Evolutionary conservation across 1,140 invertebrate genomes (phyloP).

Genomic region (Adoxophyes honmai): DNA sequence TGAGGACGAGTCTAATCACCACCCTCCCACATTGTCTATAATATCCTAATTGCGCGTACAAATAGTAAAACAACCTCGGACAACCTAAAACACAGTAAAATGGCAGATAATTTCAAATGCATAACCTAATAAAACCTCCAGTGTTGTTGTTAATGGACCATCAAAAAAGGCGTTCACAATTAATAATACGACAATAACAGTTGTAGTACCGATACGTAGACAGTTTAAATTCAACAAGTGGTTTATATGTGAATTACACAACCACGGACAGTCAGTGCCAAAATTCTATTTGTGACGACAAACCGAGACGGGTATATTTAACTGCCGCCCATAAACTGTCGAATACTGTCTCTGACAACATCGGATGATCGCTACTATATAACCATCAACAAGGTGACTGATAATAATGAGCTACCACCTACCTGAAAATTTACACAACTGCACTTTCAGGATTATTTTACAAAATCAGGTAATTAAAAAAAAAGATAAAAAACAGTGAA

Average conservation of each 20-base stretch:
- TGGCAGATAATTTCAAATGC: no score
- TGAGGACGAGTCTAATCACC: slow-evolving; percentile 61
- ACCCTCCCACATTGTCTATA: slow-evolving; percentile 36
- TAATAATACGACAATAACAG: slow-evolving; percentile 9
- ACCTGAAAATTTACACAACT: no score
- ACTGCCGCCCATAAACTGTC: slow-evolving; percentile 73
- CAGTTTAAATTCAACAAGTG: slow-evolving; percentile 65
- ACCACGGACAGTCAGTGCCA: slow-evolving; percentile 71
- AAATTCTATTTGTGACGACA: slow-evolving; percentile 75
- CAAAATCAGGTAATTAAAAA: no score
- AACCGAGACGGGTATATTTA: slow-evolving; percentile 75
- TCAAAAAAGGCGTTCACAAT: not conserved
- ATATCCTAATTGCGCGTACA: not conserved
- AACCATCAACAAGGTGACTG: slow-evolving; percentile 20
- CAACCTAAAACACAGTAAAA: no score
- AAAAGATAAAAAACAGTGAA: no score
- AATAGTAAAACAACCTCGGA: not conserved
- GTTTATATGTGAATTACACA: slow-evolving; percentile 73
- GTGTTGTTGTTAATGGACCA: not conserved
- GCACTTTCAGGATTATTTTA: no score
- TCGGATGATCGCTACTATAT: not conserved
- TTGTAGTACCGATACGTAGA: slow-evolving; percentile 24
- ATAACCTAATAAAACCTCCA: not conserved
- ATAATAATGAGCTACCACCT: no score
- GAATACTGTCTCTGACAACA: slow-evolving; percentile 50